Conservation (phyloP, 2,797 vertebrate species). For the Loriculus beryllinus region DNA sequence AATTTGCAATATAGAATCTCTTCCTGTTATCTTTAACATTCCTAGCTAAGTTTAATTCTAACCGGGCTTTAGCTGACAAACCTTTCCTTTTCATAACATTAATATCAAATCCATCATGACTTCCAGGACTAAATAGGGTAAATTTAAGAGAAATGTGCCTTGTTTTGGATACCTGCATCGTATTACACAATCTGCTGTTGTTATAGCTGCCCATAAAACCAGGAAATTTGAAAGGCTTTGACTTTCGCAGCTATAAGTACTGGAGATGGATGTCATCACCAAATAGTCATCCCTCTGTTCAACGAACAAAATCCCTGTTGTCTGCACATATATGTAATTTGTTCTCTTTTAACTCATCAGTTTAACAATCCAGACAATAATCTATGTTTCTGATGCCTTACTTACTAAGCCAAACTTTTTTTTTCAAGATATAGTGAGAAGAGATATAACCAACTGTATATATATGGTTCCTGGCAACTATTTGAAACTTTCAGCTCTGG, state of each 20-base stretch:
- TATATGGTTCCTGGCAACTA: not conserved
- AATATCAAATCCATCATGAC: not conserved
- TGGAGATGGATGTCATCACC: not conserved
- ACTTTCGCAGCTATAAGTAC: not conserved
- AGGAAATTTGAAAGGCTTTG: not conserved
- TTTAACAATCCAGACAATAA: not conserved
- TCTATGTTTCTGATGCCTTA: not conserved
- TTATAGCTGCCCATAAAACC: conserved; percentile 14
- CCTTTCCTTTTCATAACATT: not conserved
- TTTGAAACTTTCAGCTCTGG: not conserved
- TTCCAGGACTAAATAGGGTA: not conserved
- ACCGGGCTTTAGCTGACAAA: not conserved
- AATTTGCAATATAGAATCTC: too few species aligned
- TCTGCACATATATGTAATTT: not conserved
- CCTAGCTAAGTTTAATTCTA: too few species aligned
- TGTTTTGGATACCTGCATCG: not conserved
- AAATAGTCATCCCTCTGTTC: conserved; percentile 11
- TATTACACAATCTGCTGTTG: not conserved
- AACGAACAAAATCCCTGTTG: not conserved
- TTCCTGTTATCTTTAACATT: too few species aligned
- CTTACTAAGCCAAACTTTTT: not conserved
- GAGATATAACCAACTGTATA: not conserved
- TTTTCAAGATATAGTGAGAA: not conserved
- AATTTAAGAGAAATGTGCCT: not conserved
- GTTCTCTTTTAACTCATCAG: not conserved